These are phyloP conservation scores for Campylomormyrus numenius DNA, from an alignment of 2,113 vertebrate species.

Conservation along the genomic window DNA sequence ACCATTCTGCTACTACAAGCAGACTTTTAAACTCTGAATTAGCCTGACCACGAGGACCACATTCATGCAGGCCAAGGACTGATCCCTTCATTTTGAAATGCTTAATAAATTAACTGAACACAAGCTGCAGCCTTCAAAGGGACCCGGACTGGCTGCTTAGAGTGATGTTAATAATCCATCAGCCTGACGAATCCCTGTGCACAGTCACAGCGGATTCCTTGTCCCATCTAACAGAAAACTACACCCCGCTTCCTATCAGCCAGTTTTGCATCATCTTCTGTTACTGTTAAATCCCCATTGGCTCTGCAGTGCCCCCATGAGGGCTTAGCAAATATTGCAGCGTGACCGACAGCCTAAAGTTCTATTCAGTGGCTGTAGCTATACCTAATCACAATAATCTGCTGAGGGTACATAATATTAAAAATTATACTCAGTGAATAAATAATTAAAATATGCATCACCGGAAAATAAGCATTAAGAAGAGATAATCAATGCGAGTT, in stretches of 20 bases:
- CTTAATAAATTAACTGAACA: not conserved
- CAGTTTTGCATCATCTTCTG: not conserved
- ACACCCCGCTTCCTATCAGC: not conserved
- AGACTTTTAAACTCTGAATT: not conserved
- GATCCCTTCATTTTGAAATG: not conserved
- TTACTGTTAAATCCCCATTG: not conserved
- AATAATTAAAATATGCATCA: not conserved
- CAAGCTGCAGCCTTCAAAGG: too few species aligned
- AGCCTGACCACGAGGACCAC: not conserved
- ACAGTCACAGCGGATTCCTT: not conserved
- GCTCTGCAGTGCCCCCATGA: not conserved
- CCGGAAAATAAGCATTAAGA: not conserved
- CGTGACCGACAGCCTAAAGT: not conserved
- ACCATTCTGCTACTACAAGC: not conserved
- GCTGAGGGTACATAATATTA: not conserved
- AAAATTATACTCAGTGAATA: not conserved
- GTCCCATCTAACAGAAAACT: not conserved
- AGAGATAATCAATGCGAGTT: not conserved
- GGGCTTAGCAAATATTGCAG: not conserved
- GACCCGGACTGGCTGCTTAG: not conserved
- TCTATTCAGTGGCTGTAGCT: not conserved
- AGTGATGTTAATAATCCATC: constrained; percentile 7
- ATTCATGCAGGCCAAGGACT: not conserved
- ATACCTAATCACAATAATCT: not conserved
- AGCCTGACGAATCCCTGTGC: not conserved